Evolutionary conservation across 2,888 invertebrate species (phyloP), one percentile per base, ranked within the genome.

Genomic region (Automeris io): DNA sequence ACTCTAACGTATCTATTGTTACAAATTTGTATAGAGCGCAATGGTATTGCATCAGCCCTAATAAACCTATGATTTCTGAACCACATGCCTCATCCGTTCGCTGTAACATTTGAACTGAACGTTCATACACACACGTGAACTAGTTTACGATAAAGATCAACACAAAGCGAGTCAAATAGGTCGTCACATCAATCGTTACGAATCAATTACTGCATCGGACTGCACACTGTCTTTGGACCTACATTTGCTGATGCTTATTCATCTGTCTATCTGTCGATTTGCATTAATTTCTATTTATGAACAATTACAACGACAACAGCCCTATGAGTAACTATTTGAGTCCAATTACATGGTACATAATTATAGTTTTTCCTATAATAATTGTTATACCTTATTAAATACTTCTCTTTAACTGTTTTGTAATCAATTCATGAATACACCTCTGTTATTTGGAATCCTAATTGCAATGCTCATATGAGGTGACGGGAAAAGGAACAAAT

Each of bases 131-230:
- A 58, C 55, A 50, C 53, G 47, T 56, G 55, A 47, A 53, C 60
- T 54, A 48, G 49, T 62, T 71, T 57, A 55, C 54, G 54, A 74
- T 72, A 68, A 70, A 72, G 63, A 73, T 74, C 67, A 65, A 59
- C 22, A 23, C 16, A 37, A 5, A 13, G 25, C 26, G 29, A 23
- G 37, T 62, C 54, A 58, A 56, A 54, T 63, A 49, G 70, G 68
- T 62, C 69, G 58, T 57, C 54, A 55, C 46, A 45, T 54, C 50
- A 50, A 52, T 57, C 37, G 32, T 37, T 32, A 32, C 32, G 16
- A 32, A 40, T 43, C 47, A 45, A 42, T 43, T 34, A 42, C 45
- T 47, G 40, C 9, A 24, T 5, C 29, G 25, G 37, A 37, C 37
- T 37, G 22, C 32, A 32, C 21, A 37, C 32, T 26, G 32, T 23